Base-by-base conservation (phyloP, 2,888 invertebrate genomes). In the Mythimna loreyi region DNA sequence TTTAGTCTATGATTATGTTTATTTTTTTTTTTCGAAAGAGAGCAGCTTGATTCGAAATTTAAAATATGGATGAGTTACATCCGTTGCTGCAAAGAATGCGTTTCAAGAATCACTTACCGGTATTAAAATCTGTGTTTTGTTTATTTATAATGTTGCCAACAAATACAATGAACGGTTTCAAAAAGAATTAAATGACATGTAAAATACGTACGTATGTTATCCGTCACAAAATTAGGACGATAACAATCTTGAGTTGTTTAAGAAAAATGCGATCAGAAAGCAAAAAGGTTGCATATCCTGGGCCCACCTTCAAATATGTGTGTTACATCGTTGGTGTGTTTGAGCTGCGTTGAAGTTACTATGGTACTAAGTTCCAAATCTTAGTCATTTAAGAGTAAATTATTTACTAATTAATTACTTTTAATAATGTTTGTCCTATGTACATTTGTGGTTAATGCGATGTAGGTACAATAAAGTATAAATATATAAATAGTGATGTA, bases 1-100 rank as follows among this genome's bases (percentile, higher is more conserved):
- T 78, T 74, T 79, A 73, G 75, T 81, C 73, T 81, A 72, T 74
- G 80, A 70, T 72, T 72, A 62, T 52, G 21, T 66, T 72, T 71
- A 62, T 36, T 13, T 72, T 76, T 78, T 80, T 80, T 63, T 49
- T 73, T 72, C 45, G 65, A 75, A 73, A 58, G 49, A 45, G 56
- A 28, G 30, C 57, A 28, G 52, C 45, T 33, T 70, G 67, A 65
- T 67, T 80, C 73, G 60, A 56, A 64, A 49, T 79, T 78, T 58
- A 45, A 73, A 75, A 61, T 61, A 40, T 60, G 19, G 61, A 76
- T 60, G 61, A 50, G 58, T 63, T 67, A 60, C 66, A 77, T 63
- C 56, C 56, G 71, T 52, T 60, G 9, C 36, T 55, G 33, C 52
- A 60, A 30, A 40, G 40, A 13, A 67, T 64, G 40, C 25, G 55